Conservation (phyloP, 2,888 invertebrate genomes). For the Cantharis rustica region DNA sequence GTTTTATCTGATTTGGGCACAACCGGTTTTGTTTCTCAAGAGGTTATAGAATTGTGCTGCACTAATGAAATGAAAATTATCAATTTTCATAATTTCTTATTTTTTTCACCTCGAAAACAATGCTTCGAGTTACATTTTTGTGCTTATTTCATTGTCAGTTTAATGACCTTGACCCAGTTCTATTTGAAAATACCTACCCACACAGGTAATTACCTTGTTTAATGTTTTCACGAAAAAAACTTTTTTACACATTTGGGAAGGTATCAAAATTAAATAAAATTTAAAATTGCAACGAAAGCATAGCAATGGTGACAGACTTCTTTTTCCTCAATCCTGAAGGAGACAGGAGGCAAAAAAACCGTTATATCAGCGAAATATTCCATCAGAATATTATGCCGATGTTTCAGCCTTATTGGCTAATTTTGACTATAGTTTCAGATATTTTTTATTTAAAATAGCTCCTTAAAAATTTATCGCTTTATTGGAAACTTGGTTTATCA, state of each 20-base stretch:
- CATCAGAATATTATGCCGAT: too few relatives aligned
- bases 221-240: neutral
- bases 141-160: neutral
- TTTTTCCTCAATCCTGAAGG: neutral
- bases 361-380: neutral
- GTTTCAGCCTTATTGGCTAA: too few relatives aligned
- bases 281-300: neutral
- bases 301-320: neutral
- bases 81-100: neutral
- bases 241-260: neutral
- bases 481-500: neutral
- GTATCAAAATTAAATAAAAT: neutral
- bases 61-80: neutral
- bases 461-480: neutral
- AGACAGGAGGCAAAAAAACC: neutral
- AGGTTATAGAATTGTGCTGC: neutral
- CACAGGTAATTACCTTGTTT: neutral
- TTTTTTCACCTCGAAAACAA: neutral
- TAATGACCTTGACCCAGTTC: neutral
- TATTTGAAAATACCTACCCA: neutral
- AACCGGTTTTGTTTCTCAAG: neutral
- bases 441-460: neutral
- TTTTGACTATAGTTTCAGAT: neutral
- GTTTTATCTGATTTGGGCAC: neutral
- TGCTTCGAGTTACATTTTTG: neutral